A percentile compares a stretch with the other conserved stretches of the same genome.
Evolutionary conservation across 2,888 invertebrate genomes (phyloP).

Genomic region (Xanthorhoe spadicearia): DNA sequence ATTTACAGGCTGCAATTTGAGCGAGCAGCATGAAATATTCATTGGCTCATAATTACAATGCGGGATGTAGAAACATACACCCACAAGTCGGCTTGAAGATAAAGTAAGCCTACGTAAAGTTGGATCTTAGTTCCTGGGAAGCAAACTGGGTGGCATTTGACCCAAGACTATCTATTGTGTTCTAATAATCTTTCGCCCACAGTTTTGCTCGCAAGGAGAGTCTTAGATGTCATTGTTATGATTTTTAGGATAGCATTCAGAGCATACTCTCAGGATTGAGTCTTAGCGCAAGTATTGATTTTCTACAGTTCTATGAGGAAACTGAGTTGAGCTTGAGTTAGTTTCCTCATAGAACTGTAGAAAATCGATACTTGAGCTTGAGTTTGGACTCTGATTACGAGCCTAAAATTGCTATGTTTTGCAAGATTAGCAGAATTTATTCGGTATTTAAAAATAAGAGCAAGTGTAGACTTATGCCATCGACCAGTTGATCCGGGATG

Average conservation of each 20-base stretch:
- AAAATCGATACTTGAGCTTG: too few relatives aligned
- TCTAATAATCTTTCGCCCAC: slow-evolving; percentile 1
- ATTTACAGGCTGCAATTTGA: slow-evolving; percentile 38
- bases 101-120: slow-evolving; percentile 33
- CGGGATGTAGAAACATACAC: slow-evolving; percentile 51
- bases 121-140: slow-evolving; percentile 11
- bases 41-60: slow-evolving; percentile 54
- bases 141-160: slow-evolving; percentile 5
- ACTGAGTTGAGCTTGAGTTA: too few relatives aligned
- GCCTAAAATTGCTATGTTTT: too few relatives aligned
- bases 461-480: not conserved
- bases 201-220: not conserved
- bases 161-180: not conserved
- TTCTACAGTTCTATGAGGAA: too few relatives aligned
- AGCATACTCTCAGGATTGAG: too few relatives aligned
- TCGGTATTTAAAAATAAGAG: not conserved
- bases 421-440: too few relatives aligned
- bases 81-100: slow-evolving; percentile 44
- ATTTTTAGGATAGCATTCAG: too few relatives aligned
- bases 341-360: too few relatives aligned
- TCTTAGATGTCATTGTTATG: not conserved
- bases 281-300: too few relatives aligned
- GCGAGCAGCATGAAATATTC: slow-evolving; percentile 49
- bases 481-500: not conserved
- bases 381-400: too few relatives aligned